Conservation (phyloP, 1,140 invertebrate genomes). For the Lerema accius region DNA sequence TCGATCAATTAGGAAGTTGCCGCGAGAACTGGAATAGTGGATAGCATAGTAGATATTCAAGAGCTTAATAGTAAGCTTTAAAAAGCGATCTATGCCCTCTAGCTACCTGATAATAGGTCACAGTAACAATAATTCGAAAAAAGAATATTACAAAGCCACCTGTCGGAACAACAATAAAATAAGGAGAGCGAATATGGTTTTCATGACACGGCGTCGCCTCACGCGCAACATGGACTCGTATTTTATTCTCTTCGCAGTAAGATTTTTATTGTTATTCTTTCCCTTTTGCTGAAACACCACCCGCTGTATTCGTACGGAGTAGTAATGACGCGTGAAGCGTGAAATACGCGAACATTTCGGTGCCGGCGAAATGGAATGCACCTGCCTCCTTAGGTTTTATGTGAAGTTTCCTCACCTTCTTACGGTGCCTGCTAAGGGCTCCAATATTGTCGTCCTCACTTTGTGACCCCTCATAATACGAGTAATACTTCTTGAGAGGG, state of each 20-base stretch:
- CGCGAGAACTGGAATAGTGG: no score
- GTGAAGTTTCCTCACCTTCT: conserved; percentile 77
- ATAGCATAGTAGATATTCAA: no score
- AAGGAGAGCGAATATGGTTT: conserved; percentile 21
- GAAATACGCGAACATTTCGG: conserved; percentile 76
- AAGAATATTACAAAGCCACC: no score
- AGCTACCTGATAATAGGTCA: no score
- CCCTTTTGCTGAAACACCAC: conserved; percentile 60
- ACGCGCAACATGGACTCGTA: conserved; percentile 46
- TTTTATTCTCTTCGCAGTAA: conserved; percentile 58
- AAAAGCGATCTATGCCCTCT: no score
- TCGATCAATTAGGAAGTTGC: no score
- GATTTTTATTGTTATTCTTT: conserved; percentile 76
- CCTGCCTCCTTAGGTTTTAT: conserved; percentile 80
- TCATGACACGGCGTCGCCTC: conserved; percentile 37
- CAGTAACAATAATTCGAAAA: no score
- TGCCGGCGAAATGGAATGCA: conserved; percentile 75
- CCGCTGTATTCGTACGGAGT: conserved; percentile 62
- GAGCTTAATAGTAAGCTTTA: no score
- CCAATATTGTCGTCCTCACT: conserved; percentile 77
- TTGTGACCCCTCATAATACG: conserved; percentile 80
- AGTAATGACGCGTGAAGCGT: conserved; percentile 75
- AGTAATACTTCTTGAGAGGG: conserved; percentile 78
- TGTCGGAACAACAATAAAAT: conserved; percentile 15
- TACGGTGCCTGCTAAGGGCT: conserved; percentile 67